Evolutionary conservation across 1,140 invertebrate genomes (phyloP), one percentile per base, ranked within the genome.

Genomic region (Ceratosolen fusciceps): DNA sequence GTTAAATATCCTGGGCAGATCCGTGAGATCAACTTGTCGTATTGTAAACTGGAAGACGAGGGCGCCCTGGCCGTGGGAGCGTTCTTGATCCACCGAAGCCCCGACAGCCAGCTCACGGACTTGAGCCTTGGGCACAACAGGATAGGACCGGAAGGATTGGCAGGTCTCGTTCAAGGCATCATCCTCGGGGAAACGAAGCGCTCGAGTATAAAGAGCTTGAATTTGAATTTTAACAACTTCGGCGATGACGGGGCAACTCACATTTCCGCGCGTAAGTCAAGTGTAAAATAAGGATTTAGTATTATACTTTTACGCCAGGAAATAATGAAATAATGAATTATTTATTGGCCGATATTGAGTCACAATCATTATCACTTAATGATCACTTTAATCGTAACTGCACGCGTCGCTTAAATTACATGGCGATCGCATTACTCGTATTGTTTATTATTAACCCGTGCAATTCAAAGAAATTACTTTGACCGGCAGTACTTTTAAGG

Each of bases 161-260:
- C 84, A 0, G 88, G 85, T 7, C 81, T 90, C 65, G 83, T 88
- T 12, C 68, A 82, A n/a, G 88, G 86, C 72, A 71, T 90, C 39
- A 37, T 87, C 9, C 83, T 85, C 19, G 73, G 77, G 4, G 83
- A 84, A 12, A 8, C 68, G 73, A 37, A 12, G 29, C 71, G 70
- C 21, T 1, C 1, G n/a, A 9, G 43, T 0, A 65, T 76, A 16
- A 24, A 10, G 9, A 8, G 39, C 4, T 68, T 90, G 14, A 78
- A 89, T 80, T 56, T 90, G 0, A 83, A 87, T 58, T 72, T 90
- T 24, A 90, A 90, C 81, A 86, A 87, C 8, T 37, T 90, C 21
- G 21, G 79, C 9, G 84, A 88, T 39, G 54, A 80, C 8, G 88
- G 87, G n/a, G 82, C 80, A 16, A 16, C 21, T 70, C 83, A 90